A percentile compares a stretch with the other conserved stretches of the same genome.
Conservation (phyloP, 2,797 vertebrate species). For the Remorina albescens region DNA sequence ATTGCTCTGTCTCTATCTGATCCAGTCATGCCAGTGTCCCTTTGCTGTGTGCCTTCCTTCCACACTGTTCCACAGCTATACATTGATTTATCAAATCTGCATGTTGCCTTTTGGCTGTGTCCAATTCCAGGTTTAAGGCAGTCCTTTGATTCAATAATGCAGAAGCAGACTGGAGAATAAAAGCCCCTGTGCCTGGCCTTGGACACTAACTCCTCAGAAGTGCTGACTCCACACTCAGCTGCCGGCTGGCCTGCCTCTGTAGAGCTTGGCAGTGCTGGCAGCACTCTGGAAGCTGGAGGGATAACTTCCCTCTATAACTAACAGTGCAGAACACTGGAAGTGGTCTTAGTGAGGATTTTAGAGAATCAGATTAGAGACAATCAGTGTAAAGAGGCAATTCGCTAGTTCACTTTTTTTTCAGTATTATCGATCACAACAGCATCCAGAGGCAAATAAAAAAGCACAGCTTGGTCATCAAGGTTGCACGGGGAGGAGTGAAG, state of each 20-base stretch:
- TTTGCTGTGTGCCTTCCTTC: constrained; percentile 9
- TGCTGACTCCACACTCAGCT: constrained; percentile 77
- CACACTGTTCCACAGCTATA: constrained; percentile 39
- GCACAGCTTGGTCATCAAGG: constrained; percentile 48
- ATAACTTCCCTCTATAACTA: constrained; percentile 43
- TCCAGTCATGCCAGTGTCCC: constrained; percentile 34
- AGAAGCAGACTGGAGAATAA: constrained; percentile 68
- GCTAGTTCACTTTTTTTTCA: constrained; percentile 3
- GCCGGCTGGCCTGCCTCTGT: constrained; percentile 53
- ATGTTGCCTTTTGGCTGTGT: constrained; percentile 67
- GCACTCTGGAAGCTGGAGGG: constrained; percentile 35
- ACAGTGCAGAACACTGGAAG: constrained; percentile 29
- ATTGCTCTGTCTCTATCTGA: constrained; percentile 30
- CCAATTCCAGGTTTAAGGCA: constrained; percentile 62
- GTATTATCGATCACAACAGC: constrained; percentile 1
- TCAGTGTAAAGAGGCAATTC: not conserved
- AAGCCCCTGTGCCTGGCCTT: constrained; percentile 55
- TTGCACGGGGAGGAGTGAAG: constrained; percentile 9
- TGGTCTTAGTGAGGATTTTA: constrained; percentile 17
- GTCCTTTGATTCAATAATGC: constrained; percentile 70
- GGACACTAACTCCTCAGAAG: constrained; percentile 69
- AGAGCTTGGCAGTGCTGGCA: constrained; percentile 49
- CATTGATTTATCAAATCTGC: constrained; percentile 76
- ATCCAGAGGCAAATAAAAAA: constrained; percentile 32
- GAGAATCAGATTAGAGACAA: constrained; percentile 14